A percentile compares a stretch with the other conserved stretches of the same genome.
These are phyloP conservation scores for Rhopalosiphum padi DNA, from an alignment of 1,140 invertebrate genomes.

Conservation along the genomic window DNA sequence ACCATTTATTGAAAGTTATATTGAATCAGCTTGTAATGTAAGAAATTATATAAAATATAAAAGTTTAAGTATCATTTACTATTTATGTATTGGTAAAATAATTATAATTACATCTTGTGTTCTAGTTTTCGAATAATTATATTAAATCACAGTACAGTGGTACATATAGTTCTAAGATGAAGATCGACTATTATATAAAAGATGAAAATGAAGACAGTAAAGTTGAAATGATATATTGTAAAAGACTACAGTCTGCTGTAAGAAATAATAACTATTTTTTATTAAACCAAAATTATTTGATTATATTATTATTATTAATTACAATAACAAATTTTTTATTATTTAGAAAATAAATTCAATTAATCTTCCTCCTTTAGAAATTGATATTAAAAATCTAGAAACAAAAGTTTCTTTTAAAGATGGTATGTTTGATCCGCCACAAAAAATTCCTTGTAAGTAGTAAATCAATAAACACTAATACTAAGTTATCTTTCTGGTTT, in stretches of 20 bases:
- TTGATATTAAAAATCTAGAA: constrained; percentile 7
- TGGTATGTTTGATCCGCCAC: neutral
- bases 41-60: neutral
- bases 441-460: constrained; percentile 45
- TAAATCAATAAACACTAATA: neutral
- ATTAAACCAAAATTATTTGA: neutral
- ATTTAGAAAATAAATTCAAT: neutral
- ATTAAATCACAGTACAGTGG: constrained; percentile 31
- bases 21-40: constrained; percentile 35
- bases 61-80: neutral
- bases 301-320: neutral
- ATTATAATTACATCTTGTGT: neutral
- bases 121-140: constrained; percentile 45
- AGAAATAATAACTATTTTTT: constrained; percentile 4
- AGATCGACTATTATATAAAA: constrained; percentile 31
- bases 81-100: neutral
- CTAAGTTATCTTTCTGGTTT: neutral
- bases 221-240: constrained; percentile 40
- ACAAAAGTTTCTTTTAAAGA: constrained; percentile 38
- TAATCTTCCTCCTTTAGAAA: neutral
- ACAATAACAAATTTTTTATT: neutral
- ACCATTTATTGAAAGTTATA: constrained; percentile 1
- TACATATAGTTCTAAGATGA: constrained; percentile 33
- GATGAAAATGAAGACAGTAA: neutral
- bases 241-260: constrained; percentile 6